Conservation (phyloP, 23 tunicate species). For the Styela plicata region DNA sequence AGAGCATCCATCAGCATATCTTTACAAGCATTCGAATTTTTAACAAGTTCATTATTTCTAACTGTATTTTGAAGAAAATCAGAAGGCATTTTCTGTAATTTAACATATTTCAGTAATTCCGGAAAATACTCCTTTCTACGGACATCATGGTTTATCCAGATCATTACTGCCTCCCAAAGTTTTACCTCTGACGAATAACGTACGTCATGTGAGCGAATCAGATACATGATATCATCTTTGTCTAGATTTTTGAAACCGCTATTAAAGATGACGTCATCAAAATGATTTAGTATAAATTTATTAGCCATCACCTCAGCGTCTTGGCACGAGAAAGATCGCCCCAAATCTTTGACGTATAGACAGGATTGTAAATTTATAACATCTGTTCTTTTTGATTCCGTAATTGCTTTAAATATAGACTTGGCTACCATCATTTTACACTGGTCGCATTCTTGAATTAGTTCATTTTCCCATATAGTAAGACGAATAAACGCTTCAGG, state of each 20-base stretch:
- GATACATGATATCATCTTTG: conserved; percentile 7
- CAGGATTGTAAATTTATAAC: neutral
- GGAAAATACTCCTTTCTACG: neutral
- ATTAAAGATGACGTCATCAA: neutral
- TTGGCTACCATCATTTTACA: neutral
- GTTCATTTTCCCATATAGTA: neutral
- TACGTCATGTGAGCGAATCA: neutral
- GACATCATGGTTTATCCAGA: neutral
- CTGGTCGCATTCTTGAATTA: neutral
- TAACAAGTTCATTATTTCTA: conserved; percentile 3
- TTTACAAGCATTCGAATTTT: neutral
- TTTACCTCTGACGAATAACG: neutral
- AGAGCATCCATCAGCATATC: conserved; percentile 12
- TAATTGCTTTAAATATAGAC: neutral
- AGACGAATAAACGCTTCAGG: neutral
- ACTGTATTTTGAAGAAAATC: neutral
- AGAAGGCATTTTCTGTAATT: neutral
- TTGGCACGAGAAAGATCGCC: neutral
- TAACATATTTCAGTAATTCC: neutral
- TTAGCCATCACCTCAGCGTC: neutral
- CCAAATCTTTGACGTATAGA: neutral
- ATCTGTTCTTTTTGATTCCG: neutral
- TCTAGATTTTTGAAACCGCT: neutral
- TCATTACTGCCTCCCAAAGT: neutral
- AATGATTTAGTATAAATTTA: conserved; percentile 4